Percentiles rank a stretch among this genome's conserved stretches.
phyloP scores from a whole-genome alignment of 2,888 invertebrate genomes.

The Horisme vitalbata region DNA sequence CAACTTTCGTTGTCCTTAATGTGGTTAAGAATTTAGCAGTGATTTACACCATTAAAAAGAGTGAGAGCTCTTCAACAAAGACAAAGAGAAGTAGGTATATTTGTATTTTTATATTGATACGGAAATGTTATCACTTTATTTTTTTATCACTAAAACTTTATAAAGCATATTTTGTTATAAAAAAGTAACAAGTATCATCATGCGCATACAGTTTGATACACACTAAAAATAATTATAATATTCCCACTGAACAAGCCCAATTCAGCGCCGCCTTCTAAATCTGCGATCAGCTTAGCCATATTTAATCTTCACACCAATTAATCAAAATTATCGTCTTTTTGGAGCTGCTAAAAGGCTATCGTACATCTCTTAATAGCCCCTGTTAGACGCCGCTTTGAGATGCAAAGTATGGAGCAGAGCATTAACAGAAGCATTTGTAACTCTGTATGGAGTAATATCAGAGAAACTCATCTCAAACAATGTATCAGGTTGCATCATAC shows the following conservation, averaged over 20 bases:
- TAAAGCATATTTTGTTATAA: too few species aligned
- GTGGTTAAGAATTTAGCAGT: slow-evolving; percentile 4
- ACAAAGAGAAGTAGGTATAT: background rate
- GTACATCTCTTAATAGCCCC: slow-evolving; percentile 23
- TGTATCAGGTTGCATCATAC: slow-evolving; percentile 2
- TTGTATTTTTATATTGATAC: too few species aligned
- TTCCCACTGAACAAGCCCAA: background rate
- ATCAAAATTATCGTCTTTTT: slow-evolving; percentile 29
- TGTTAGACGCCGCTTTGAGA: slow-evolving; percentile 22
- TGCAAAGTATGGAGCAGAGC: slow-evolving; percentile 14
- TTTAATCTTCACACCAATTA: slow-evolving; percentile 22
- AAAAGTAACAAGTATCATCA: too few species aligned
- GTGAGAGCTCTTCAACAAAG: background rate
- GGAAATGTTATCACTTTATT: too few species aligned
- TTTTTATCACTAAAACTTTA: too few species aligned
- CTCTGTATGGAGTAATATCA: slow-evolving; percentile 6
- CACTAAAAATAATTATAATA: background rate
- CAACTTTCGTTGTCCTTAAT: slow-evolving; percentile 5
- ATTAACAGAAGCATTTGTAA: slow-evolving; percentile 2
- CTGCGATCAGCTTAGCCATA: slow-evolving; percentile 11
- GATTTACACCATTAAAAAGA: background rate
- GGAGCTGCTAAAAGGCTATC: slow-evolving; percentile 29
- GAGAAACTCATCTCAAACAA: slow-evolving; percentile 3
- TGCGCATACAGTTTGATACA: too few species aligned
- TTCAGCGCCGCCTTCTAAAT: slow-evolving; percentile 7